These are phyloP conservation scores for Turnix velox DNA, from an alignment of 2,113 vertebrate species.

Conservation along the genomic window DNA sequence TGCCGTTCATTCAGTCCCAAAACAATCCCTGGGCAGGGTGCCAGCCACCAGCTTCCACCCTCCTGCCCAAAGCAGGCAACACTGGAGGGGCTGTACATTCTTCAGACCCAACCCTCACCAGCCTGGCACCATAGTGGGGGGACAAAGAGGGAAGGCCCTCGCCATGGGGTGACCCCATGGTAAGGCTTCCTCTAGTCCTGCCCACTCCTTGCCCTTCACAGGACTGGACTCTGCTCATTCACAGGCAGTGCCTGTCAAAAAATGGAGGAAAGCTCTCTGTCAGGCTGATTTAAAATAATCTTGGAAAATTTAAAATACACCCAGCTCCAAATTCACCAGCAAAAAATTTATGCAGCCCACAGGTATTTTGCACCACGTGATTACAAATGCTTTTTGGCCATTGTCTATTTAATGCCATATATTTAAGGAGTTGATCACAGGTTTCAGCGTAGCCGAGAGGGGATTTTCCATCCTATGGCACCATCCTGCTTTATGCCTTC, in stretches of 20 bases:
- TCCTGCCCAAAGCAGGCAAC: neutral
- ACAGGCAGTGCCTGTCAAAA: neutral
- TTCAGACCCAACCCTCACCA: accelerated
- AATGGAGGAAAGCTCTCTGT: neutral
- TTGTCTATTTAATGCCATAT: neutral
- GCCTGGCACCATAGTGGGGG: no score
- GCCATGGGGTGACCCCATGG: accelerated
- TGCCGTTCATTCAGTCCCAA: constrained; percentile 35
- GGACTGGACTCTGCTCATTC: neutral
- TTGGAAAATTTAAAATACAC: neutral
- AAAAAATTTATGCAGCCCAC: neutral
- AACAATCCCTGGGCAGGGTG: constrained; percentile 53
- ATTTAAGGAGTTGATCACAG: neutral
- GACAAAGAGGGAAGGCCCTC: neutral
- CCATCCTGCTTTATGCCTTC: neutral
- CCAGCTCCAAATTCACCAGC: neutral
- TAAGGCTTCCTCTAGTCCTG: neutral
- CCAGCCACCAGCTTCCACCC: neutral
- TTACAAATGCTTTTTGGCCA: neutral
- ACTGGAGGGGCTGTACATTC: neutral
- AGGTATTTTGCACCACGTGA: neutral
- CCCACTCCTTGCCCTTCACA: neutral
- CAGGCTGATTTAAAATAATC: neutral
- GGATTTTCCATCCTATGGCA: constrained; percentile 1
- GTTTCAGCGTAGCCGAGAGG: neutral